A percentile compares a stretch with the other conserved stretches of the same genome.
Conservation (phyloP, 2,888 invertebrate species). For the Charanyca ferruginea region DNA sequence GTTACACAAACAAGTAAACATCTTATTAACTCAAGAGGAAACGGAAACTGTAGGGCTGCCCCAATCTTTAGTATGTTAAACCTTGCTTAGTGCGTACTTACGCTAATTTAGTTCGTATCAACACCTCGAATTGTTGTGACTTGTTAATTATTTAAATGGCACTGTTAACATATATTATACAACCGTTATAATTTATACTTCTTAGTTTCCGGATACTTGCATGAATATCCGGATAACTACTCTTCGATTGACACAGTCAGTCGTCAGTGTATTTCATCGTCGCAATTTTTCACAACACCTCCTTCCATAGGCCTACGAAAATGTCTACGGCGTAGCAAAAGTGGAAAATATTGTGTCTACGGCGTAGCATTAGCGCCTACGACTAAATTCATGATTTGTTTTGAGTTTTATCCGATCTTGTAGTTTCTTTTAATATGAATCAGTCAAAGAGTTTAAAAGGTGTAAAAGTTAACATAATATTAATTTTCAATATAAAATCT, state of each 20-base stretch:
- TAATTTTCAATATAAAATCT: neutral
- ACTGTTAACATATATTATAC: too few relatives aligned
- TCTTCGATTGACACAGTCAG: too few relatives aligned
- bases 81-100: neutral
- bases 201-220: too few relatives aligned
- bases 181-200: too few relatives aligned
- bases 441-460: too few relatives aligned
- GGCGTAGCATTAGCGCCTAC: conserved; percentile 6
- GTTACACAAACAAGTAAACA: conserved; percentile 19
- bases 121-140: too few relatives aligned
- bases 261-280: neutral
- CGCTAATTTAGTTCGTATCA: too few relatives aligned
- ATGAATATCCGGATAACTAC: too few relatives aligned
- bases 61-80: neutral
- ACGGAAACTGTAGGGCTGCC: conserved; percentile 6
- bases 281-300: neutral
- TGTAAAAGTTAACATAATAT: too few relatives aligned
- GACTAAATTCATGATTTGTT: neutral
- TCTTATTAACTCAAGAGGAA: conserved; percentile 22
- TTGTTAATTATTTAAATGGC: too few relatives aligned
- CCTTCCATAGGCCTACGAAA: neutral
- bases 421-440: neutral
- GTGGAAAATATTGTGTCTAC: neutral
- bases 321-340: conserved; percentile 22
- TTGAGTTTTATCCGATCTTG: neutral